phyloP scores from a whole-genome alignment of 2,888 invertebrate species.

The Drosophila falleni region DNA sequence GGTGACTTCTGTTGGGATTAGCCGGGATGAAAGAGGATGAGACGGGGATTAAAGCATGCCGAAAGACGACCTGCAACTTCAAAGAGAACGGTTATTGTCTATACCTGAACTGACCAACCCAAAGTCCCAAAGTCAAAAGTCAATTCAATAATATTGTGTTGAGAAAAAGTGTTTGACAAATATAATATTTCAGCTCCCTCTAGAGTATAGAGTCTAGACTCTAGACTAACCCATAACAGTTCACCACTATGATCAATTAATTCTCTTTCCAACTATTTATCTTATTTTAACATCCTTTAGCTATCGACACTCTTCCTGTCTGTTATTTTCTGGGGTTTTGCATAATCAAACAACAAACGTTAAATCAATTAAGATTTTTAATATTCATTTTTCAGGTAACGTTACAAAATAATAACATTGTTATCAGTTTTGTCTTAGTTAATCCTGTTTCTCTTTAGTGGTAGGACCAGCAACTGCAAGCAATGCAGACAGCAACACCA shows the following conservation, averaged over 20 bases:
- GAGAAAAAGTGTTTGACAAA: background rate
- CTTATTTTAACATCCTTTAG: background rate
- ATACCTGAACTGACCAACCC: conserved; percentile 10
- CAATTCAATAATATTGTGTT: conserved; percentile 17
- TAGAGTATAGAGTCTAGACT: too few relatives aligned
- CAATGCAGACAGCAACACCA: background rate
- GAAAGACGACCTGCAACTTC: conserved; percentile 11
- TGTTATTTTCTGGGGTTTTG: background rate
- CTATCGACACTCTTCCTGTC: background rate
- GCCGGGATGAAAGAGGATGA: conserved; percentile 79
- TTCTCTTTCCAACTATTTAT: background rate
- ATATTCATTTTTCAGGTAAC: too few relatives aligned
- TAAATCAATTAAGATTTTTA: background rate
- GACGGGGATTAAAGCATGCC: conserved; percentile 63
- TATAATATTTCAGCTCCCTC: too few relatives aligned
- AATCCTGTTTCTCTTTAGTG: background rate
- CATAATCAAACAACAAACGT: background rate
- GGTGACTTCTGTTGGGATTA: conserved; percentile 80
- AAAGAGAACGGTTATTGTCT: conserved; percentile 12
- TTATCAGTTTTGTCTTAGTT: too few relatives aligned
- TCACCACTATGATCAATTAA: too few relatives aligned
- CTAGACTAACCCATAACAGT: too few relatives aligned
- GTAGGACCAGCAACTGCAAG: background rate
- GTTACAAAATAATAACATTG: too few relatives aligned
- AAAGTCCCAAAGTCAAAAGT: conserved; percentile 48